Conservation (phyloP, 2,888 invertebrate species). For the Scaptomyza cyrtandrae region DNA sequence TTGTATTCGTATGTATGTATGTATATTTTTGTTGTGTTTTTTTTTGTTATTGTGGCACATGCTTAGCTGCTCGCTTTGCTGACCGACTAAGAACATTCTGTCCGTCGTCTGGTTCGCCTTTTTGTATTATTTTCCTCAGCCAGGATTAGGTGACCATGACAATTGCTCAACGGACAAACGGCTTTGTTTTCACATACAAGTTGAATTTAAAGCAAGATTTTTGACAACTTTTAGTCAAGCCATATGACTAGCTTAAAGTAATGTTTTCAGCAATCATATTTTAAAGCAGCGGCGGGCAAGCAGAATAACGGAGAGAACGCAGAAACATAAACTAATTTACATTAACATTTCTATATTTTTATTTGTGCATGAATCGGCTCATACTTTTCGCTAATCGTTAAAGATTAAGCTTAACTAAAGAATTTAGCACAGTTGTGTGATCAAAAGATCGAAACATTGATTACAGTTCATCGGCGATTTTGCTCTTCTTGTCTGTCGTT, state of each 20-base stretch:
- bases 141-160: slow-evolving; percentile 77
- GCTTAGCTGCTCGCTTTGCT: slow-evolving; percentile 47
- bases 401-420: background rate
- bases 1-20: background rate
- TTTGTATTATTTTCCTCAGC: slow-evolving; percentile 27
- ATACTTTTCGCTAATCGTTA: no score
- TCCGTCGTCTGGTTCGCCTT: slow-evolving; percentile 7
- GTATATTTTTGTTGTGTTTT: background rate
- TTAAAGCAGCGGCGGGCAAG: no score
- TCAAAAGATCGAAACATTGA: background rate
- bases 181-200: no score
- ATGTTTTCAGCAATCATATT: no score
- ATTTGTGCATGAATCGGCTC: no score
- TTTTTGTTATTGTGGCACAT: slow-evolving; percentile 39
- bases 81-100: no score
- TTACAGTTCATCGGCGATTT: slow-evolving; percentile 12
- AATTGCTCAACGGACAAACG: slow-evolving; percentile 51
- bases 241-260: no score
- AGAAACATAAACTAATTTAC: no score
- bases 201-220: no score
- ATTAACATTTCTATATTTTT: no score
- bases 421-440: background rate
- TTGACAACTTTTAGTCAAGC: no score
- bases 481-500: background rate
- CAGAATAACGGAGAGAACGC: no score